Evolutionary conservation across 1,140 invertebrate species (phyloP).

Genomic region (Rhopalosiphum maidis): DNA sequence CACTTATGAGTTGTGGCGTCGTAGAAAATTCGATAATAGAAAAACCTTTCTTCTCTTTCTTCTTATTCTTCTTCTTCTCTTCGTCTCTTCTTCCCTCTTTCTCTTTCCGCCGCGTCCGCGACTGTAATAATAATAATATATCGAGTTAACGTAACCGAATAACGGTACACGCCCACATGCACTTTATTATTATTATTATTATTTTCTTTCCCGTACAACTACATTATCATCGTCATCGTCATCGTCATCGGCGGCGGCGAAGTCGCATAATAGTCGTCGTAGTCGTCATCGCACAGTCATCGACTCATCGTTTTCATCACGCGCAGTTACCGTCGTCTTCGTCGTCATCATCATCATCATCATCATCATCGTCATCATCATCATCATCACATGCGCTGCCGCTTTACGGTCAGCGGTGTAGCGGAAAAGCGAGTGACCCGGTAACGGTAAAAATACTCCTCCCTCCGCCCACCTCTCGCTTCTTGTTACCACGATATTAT

Average conservation of each 20-base stretch:
- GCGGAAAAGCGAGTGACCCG: constrained; percentile 56
- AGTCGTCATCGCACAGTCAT: not conserved
- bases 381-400: not conserved
- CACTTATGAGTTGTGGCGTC: not conserved
- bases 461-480: not conserved
- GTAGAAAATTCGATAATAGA: constrained; percentile 50
- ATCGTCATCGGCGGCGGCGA: not conserved
- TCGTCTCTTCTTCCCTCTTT: not conserved
- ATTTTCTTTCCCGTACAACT: not conserved
- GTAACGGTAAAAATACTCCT: constrained; percentile 48
- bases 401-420: constrained; percentile 42
- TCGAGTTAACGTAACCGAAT: constrained; percentile 54
- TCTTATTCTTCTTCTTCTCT: not conserved
- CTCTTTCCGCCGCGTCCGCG: constrained; percentile 24
- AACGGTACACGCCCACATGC: constrained; percentile 56
- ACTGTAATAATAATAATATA: constrained; percentile 20
- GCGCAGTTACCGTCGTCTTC: not conserved
- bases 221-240: not conserved
- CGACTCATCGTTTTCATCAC: not conserved
- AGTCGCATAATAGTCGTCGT: no score
- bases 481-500: not conserved
- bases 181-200: constrained; percentile 43
- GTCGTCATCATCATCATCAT: not conserved
- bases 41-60: constrained; percentile 38
- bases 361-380: not conserved